Evolutionary conservation across 2,888 invertebrate species (phyloP), one percentile per base, ranked within the genome.

Genomic region (Hoplodrina ambigua): DNA sequence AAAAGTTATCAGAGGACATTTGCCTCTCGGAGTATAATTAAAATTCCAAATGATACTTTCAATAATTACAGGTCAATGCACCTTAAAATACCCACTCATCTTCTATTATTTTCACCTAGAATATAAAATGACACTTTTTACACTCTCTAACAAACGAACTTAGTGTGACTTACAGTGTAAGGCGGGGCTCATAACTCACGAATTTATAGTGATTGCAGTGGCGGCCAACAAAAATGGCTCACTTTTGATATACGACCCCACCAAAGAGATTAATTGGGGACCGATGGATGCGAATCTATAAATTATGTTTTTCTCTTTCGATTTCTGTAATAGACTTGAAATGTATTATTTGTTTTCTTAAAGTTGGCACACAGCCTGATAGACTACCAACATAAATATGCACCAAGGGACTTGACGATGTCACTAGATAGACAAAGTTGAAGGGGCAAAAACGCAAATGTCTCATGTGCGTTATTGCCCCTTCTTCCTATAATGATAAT

Each of bases 191-290:
- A 81, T 79, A 79, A 79, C 72, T 81, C 70, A 69, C 66, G 56
- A 73, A 71, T 80, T 78, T 81, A 80, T 74, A 80, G 82, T 82
- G 74, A 80, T 82, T 80, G 82, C 79, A 78, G 52, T 74, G 75
- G 74, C 66, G 56, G 65, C 64, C 61, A 81, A 64, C 75, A 78
- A 81, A 81, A 82, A 78, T 74, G 49, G 78, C 60, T 52, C 65
- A 71, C 52, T 66, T 78, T 69, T 79, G 79, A 79, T 67, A 64
- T 69, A 79, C 56, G 81, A 66, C 67, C 50, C 72, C 30, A 63
- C 56, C 59, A 64, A 57, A 56, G 50, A 63, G 75, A 76, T 76
- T 76, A 76, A 76, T 76, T 79, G 75, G 59, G 54, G 53, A 56
- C 56, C 58, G 44, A 68, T 60, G 59, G 60, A 54, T 79, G 56